Base-by-base conservation (phyloP, 2,797 vertebrate genomes). In the Sandelia bainsii region DNA sequence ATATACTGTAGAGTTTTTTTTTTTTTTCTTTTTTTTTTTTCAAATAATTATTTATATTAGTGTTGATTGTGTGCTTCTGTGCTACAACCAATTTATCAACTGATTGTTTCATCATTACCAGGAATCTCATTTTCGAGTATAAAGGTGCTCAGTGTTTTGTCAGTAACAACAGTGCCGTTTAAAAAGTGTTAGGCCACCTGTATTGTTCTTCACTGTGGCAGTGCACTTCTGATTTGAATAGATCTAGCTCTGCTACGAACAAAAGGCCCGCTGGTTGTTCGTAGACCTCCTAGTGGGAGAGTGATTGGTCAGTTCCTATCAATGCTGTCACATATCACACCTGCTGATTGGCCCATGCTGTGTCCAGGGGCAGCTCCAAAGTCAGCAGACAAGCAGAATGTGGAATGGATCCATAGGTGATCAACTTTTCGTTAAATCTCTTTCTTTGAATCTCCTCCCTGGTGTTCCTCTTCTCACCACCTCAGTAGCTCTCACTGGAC, bases 281-380 rank as follows among this genome's bases (percentile, higher is more conserved):
- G 85, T 11, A 72, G 89, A 88, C 86, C 85, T 80, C 89, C 87
- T 57, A 59, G 58, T 71, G 87, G 76, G 91, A 88, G 86, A 89
- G 75, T 74, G 87, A 92, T 91, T 89, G 89, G 89, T 91, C 85
- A 87, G 82, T 89, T 91, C 88, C 89, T 86, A 66, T 88, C 81
- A 72, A 62, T 53, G 83, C 78, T 1, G 49, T 92, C 87, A 84
- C 76, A 79, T 82, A 87, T 87, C 88, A 85, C 91, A 91, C 91
- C 88, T 92, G 85, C 85, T 88, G 87, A 91, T 85, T 79, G 85
- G 62, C 79, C 78, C 90, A 83, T 45, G 82, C 87, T 85, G 89
- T 69, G 87, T 72, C 51, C 79, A 44, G 58, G 58, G 70, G 56
- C 19, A 63, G 62, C 49, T 64, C 62, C 70, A 58, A 56, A 81